Evolutionary conservation across 2,888 invertebrate species (phyloP).

Genomic region (Teleogryllus oceanicus): DNA sequence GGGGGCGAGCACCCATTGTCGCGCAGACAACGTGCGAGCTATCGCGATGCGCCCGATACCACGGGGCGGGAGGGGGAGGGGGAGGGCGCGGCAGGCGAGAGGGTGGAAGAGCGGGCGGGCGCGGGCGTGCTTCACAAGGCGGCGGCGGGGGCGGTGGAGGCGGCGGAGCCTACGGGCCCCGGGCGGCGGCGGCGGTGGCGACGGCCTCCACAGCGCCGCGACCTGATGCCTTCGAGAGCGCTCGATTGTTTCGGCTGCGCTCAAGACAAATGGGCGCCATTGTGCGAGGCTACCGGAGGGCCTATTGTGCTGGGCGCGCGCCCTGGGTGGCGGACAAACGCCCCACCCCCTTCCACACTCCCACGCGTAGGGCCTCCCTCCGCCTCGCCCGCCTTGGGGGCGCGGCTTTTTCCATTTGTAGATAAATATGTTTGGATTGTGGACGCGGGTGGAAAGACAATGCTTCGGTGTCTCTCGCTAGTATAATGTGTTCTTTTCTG

Average conservation of each 20-base stretch:
- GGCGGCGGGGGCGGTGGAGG: neutral
- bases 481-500: too few species aligned
- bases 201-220: neutral
- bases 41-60: constrained; percentile 18
- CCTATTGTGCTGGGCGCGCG: neutral
- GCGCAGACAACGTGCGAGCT: neutral
- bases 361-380: neutral
- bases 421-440: too few species aligned
- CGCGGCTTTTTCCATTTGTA: too few species aligned
- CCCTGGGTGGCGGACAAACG: neutral
- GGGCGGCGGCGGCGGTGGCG: neutral
- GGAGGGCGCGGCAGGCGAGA: neutral
- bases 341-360: neutral
- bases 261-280: constrained; percentile 9
- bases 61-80: neutral
- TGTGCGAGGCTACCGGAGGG: constrained; percentile 3
- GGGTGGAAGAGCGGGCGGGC: neutral
- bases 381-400: neutral
- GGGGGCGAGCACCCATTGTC: constrained; percentile 2
- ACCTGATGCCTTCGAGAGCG: constrained; percentile 18
- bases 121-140: neutral
- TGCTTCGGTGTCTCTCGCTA: too few species aligned
- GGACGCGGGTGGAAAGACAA: too few species aligned
- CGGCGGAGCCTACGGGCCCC: neutral
- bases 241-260: neutral